Evolutionary conservation across 2,888 invertebrate species (phyloP).

Genomic region (Oegoconia quadripuncta): DNA sequence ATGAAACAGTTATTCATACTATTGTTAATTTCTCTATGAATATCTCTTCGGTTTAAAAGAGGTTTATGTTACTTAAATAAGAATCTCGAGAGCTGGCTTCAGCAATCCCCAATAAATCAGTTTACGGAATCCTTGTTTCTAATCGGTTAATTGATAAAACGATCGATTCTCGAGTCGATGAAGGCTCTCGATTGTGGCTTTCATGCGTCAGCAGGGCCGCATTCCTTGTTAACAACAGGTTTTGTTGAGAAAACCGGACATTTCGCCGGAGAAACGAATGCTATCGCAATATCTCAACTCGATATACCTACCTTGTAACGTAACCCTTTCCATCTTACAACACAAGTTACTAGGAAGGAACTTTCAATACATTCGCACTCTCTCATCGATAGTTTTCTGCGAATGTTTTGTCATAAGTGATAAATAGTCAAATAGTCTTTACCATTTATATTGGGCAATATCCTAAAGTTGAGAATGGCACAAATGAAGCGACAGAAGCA

Average conservation of each 20-base stretch:
- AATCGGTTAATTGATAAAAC: slow-evolving; percentile 3
- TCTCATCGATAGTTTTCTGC: background rate
- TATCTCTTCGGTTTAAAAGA: too few relatives aligned
- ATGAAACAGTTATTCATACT: too few relatives aligned
- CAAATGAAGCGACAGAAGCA: too few relatives aligned
- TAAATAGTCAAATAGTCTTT: too few relatives aligned
- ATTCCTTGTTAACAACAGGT: slow-evolving; percentile 52
- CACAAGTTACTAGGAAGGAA: background rate
- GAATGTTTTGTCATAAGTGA: background rate
- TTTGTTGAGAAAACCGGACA: slow-evolving; percentile 50
- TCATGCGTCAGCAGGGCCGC: slow-evolving; percentile 24
- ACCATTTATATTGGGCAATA: too few relatives aligned
- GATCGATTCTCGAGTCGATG: background rate
- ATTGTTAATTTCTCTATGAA: too few relatives aligned
- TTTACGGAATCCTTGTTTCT: background rate
- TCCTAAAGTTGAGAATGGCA: too few relatives aligned
- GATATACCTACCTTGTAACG: slow-evolving; percentile 17
- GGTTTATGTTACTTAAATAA: too few relatives aligned
- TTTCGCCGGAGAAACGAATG: slow-evolving; percentile 34
- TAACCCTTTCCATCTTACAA: slow-evolving; percentile 13
- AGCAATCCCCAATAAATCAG: background rate
- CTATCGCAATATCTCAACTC: slow-evolving; percentile 34
- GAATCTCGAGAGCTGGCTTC: background rate
- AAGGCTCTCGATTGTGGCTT: background rate
- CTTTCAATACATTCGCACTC: background rate